Percentiles rank a stretch among this genome's conserved stretches.
Evolutionary conservation across 2,888 invertebrate species (phyloP).

Genomic region (Anthophora plumipes): DNA sequence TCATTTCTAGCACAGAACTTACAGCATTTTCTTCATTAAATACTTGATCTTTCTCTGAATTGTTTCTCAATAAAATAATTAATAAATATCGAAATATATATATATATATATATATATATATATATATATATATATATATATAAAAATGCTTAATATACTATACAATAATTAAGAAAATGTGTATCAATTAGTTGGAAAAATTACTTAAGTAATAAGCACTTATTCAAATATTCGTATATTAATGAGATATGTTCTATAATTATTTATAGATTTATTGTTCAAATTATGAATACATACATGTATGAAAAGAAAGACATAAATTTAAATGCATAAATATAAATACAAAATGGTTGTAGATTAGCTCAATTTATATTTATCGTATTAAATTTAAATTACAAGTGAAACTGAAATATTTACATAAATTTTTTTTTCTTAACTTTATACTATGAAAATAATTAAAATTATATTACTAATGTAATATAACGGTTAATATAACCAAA

Average conservation of each 20-base stretch:
- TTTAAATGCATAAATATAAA: not conserved
- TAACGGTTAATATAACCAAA: not conserved
- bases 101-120: no score
- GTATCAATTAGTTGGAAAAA: not conserved
- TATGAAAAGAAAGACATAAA: slow-evolving; percentile 2
- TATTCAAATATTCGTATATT: slow-evolving; percentile 10
- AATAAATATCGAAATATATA: no score
- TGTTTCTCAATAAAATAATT: not conserved
- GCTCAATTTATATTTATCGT: not conserved
- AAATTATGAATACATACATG: not conserved
- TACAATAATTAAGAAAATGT: not conserved
- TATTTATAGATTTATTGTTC: not conserved
- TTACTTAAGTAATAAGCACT: not conserved
- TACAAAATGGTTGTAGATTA: not conserved
- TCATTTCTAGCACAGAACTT: no score
- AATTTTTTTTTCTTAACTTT: not conserved
- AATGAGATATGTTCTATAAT: not conserved
- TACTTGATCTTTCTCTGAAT: no score
- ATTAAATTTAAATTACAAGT: not conserved
- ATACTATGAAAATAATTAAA: not conserved
- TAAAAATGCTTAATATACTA: not conserved
- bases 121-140: not conserved
- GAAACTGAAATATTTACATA: not conserved
- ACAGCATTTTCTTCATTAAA: not conserved
- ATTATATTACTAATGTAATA: not conserved